phyloP scores from a whole-genome alignment of 2,888 invertebrate species.

The Patella depressa region DNA sequence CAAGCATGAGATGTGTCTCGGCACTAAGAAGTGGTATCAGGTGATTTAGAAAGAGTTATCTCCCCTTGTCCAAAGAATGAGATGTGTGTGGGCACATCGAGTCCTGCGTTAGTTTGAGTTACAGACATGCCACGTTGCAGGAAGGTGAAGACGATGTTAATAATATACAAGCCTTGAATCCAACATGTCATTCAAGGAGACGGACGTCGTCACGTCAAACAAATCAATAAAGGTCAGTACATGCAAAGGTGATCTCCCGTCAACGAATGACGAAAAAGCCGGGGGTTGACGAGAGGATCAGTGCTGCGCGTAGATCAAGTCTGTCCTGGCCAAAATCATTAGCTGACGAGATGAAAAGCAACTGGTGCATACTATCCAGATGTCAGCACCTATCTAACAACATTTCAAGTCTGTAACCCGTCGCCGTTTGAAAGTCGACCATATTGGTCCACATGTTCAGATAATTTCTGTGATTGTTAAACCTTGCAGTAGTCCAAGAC shows the following conservation, averaged over 20 bases:
- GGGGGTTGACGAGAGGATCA: constrained; percentile 14
- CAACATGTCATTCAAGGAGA: constrained; percentile 53
- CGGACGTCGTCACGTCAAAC: background rate
- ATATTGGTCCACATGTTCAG: no score
- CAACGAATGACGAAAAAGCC: constrained; percentile 37
- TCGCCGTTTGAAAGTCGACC: background rate
- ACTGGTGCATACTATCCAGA: constrained; percentile 25
- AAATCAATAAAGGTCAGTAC: background rate
- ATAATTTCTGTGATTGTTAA: no score
- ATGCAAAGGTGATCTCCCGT: constrained; percentile 24
- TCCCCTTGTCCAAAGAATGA: no score
- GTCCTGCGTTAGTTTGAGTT: background rate
- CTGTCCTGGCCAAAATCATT: constrained; percentile 18
- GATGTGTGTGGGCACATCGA: background rate
- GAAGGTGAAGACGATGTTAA: constrained; percentile 1
- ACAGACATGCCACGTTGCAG: background rate
- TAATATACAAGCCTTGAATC: constrained; percentile 46
- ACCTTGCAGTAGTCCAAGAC: no score
- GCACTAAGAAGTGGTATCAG: no score
- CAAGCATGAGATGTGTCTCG: no score
- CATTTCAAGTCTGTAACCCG: constrained; percentile 22
- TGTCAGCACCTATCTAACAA: constrained; percentile 18
- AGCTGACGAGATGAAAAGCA: constrained; percentile 16
- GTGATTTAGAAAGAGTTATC: no score
- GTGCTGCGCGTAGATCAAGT: constrained; percentile 9